A percentile compares a stretch with the other conserved stretches of the same genome.
These are phyloP conservation scores for Ahaetulla prasina DNA, from an alignment of 2,113 vertebrate genomes.

Conservation along the genomic window DNA sequence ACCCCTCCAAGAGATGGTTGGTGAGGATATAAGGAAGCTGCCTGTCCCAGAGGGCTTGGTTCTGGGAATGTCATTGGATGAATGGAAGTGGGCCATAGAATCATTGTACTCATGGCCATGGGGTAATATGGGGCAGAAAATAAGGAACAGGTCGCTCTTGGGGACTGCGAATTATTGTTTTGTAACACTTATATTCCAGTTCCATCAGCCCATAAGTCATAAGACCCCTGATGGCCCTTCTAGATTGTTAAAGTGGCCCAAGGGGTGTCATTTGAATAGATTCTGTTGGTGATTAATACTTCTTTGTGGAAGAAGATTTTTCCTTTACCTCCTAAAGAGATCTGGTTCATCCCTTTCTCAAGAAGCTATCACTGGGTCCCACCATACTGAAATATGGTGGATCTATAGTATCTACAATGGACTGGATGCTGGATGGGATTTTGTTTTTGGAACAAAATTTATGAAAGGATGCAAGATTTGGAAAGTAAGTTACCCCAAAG, in stretches of 20 bases:
- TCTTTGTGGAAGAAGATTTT: neutral
- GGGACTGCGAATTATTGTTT: neutral
- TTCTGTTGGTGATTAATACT: neutral
- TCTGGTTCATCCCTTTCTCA: neutral
- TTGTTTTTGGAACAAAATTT: neutral
- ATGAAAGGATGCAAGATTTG: neutral
- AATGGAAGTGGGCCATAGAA: neutral
- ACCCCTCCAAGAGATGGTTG: neutral
- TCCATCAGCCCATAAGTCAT: neutral
- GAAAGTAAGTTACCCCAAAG: neutral
- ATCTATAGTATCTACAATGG: neutral
- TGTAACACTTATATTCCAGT: neutral
- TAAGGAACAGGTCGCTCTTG: neutral
- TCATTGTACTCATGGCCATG: neutral
- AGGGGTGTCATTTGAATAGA: neutral
- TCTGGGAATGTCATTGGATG: neutral
- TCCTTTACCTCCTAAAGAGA: neutral
- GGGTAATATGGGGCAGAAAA: neutral
- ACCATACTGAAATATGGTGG: neutral
- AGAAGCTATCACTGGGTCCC: neutral
- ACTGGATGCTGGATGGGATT: neutral
- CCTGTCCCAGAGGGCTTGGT: neutral
- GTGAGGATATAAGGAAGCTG: neutral
- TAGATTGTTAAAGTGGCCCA: neutral
- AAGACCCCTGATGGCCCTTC: neutral